These are phyloP conservation scores for Seira sanloemensis DNA, from an alignment of 2,888 invertebrate genomes.

Conservation along the genomic window DNA sequence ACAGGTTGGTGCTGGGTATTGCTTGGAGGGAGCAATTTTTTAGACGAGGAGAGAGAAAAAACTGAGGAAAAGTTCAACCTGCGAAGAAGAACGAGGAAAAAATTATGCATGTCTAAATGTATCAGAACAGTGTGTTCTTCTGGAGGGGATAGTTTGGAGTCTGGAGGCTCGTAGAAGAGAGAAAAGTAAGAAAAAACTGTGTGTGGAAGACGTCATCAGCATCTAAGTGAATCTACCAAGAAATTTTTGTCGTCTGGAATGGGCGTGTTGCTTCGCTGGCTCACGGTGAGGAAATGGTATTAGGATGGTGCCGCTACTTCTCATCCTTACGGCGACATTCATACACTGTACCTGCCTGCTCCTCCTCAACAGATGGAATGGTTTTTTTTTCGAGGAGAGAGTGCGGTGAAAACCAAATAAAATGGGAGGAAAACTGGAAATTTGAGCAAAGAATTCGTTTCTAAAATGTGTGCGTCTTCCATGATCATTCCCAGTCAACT, in stretches of 20 bases:
- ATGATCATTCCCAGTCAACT: constrained; percentile 3
- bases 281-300: neutral
- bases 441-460: constrained; percentile 8
- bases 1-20: constrained; percentile 54
- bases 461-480: constrained; percentile 10
- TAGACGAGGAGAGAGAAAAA: constrained; percentile 17
- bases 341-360: constrained; percentile 14
- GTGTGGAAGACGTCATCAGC: neutral
- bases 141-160: constrained; percentile 15
- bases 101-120: no score
- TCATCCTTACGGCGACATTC: constrained; percentile 31
- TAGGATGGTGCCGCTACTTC: neutral
- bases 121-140: no score
- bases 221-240: constrained; percentile 26
- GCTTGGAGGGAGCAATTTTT: constrained; percentile 55
- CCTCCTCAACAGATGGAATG: constrained; percentile 24
- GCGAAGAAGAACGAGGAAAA: constrained; percentile 8
- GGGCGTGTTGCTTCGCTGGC: constrained; percentile 47
- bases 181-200: neutral
- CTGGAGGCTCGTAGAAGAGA: neutral
- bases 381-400: constrained; percentile 23
- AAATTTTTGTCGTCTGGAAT: constrained; percentile 51
- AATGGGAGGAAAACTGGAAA: constrained; percentile 18
- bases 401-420: constrained; percentile 22
- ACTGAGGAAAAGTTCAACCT: neutral